These are phyloP conservation scores for Neoniphon sammara DNA, from an alignment of 2,797 vertebrate genomes.

Conservation along the genomic window DNA sequence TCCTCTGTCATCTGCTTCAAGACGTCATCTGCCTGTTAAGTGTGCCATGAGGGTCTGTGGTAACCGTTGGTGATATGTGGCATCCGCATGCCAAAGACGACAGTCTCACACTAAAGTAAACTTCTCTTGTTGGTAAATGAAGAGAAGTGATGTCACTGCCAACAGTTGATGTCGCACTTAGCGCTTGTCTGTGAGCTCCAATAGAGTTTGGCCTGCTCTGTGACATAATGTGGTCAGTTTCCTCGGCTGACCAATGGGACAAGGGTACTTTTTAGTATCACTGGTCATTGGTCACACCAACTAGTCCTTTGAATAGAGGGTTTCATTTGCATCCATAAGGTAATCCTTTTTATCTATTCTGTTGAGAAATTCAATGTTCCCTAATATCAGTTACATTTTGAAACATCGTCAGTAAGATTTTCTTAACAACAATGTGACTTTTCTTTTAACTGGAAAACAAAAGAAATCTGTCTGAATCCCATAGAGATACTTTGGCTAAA, in stretches of 20 bases:
- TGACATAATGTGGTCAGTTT: conserved; percentile 68
- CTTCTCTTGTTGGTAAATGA: conserved; percentile 50
- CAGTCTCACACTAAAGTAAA: conserved; percentile 67
- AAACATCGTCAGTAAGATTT: not conserved
- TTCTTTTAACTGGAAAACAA: not conserved
- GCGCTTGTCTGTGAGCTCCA: conserved; percentile 48
- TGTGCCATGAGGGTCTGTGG: conserved; percentile 56
- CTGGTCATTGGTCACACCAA: not conserved
- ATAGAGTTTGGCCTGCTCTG: conserved; percentile 26
- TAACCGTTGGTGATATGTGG: conserved; percentile 66
- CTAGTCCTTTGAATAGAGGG: not conserved
- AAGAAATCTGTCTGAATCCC: not conserved
- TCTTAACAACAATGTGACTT: not conserved
- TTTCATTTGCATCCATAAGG: not conserved
- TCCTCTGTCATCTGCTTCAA: conserved; percentile 40
- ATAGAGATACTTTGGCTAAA: not conserved
- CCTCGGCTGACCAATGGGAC: conserved; percentile 17
- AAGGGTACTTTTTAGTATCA: not conserved
- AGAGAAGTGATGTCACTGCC: conserved; percentile 66
- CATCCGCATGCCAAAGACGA: conserved; percentile 67
- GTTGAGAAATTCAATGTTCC: not conserved
- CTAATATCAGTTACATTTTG: not conserved
- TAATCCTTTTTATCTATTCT: not conserved
- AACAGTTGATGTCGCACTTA: conserved; percentile 50
- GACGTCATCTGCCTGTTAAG: conserved; percentile 56